Conservation (phyloP, 2,797 vertebrate genomes). For the Tarsius wallacei region DNA sequence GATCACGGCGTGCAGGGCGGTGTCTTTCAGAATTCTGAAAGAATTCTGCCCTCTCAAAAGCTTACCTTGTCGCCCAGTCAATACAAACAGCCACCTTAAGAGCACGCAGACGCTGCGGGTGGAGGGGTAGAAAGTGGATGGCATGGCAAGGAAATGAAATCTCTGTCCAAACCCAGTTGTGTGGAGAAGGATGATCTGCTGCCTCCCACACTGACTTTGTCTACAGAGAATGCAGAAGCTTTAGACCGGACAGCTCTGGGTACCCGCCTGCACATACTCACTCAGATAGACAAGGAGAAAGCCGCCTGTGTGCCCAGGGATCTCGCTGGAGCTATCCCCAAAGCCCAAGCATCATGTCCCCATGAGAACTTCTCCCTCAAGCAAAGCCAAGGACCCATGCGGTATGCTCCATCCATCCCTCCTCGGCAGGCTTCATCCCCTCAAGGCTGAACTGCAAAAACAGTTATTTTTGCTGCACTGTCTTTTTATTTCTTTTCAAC, state of each 20-base stretch:
- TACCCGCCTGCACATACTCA: background rate
- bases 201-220: background rate
- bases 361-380: background rate
- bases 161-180: background rate
- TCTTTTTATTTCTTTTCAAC: constrained; percentile 72
- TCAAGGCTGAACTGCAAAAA: constrained; percentile 51
- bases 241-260: background rate
- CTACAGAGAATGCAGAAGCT: background rate
- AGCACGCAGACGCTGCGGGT: background rate
- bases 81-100: background rate
- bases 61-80: background rate
- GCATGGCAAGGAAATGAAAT: background rate
- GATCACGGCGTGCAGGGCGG: background rate
- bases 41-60: background rate
- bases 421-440: background rate
- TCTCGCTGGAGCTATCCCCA: background rate
- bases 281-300: background rate
- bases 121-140: background rate
- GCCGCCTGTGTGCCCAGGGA: background rate
- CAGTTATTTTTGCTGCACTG: constrained; percentile 34
- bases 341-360: background rate
- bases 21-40: background rate
- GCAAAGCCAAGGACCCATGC: background rate
- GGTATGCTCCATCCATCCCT: background rate
- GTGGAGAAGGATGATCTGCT: background rate